These are phyloP conservation scores for Elmis aenea DNA, from an alignment of 2,888 invertebrate species.

Conservation along the genomic window DNA sequence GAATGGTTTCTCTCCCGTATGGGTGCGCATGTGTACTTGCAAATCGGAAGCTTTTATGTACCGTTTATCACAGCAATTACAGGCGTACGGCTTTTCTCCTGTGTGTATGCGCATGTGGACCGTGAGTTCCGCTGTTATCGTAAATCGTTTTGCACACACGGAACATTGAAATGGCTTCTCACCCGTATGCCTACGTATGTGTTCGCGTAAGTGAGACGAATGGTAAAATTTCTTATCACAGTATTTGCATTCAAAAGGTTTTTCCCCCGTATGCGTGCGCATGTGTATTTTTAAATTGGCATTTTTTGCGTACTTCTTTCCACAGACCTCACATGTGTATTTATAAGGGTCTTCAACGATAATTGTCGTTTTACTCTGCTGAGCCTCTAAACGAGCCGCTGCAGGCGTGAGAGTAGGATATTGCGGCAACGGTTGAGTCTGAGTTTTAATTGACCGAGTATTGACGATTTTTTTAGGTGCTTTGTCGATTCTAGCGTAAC, in stretches of 20 bases:
- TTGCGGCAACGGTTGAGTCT: slow-evolving; percentile 24
- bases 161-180: slow-evolving; percentile 43
- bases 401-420: slow-evolving; percentile 23
- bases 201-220: slow-evolving; percentile 42
- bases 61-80: slow-evolving; percentile 52
- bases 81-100: slow-evolving; percentile 52
- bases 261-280: slow-evolving; percentile 32
- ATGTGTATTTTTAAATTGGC: slow-evolving; percentile 23
- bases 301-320: slow-evolving; percentile 21
- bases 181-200: slow-evolving; percentile 41
- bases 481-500: slow-evolving; percentile 20
- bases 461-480: slow-evolving; percentile 16
- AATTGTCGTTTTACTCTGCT: slow-evolving; percentile 23
- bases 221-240: slow-evolving; percentile 44
- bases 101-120: slow-evolving; percentile 54
- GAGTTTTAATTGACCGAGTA: slow-evolving; percentile 22
- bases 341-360: slow-evolving; percentile 19
- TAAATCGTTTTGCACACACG: slow-evolving; percentile 41
- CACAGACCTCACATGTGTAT: slow-evolving; percentile 17
- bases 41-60: slow-evolving; percentile 53
- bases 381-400: slow-evolving; percentile 19
- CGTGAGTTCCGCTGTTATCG: slow-evolving; percentile 38
- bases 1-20: slow-evolving; percentile 44
- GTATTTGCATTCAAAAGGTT: slow-evolving; percentile 44
- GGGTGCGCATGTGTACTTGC: slow-evolving; percentile 48